A percentile compares a stretch with the other conserved stretches of the same genome.
These are phyloP conservation scores for Micrasema longulum DNA, from an alignment of 1,140 invertebrate genomes.

Conservation along the genomic window DNA sequence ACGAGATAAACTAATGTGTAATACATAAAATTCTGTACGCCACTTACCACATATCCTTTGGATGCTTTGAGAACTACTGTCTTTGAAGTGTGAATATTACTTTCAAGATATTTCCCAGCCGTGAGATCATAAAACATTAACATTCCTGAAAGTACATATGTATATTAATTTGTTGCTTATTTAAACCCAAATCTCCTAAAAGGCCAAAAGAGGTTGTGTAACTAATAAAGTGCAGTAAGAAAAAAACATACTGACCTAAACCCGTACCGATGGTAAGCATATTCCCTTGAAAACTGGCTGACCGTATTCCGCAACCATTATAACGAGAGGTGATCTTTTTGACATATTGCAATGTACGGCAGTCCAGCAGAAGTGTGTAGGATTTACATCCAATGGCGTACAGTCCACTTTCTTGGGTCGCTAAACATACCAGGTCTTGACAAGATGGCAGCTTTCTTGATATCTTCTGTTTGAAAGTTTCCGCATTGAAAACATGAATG, in stretches of 20 bases:
- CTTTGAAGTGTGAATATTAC: constrained; percentile 86
- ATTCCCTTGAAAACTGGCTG: constrained; percentile 89
- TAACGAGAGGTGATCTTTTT: constrained; percentile 80
- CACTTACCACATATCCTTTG: constrained; percentile 90
- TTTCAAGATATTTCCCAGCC: constrained; percentile 92
- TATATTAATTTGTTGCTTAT: too few relatives aligned
- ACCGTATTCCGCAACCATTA: constrained; percentile 88
- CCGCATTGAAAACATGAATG: constrained; percentile 93
- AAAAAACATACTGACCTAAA: constrained; percentile 67
- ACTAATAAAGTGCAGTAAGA: too few relatives aligned
- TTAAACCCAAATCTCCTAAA: too few relatives aligned
- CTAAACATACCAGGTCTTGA: constrained; percentile 94
- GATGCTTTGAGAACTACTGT: constrained; percentile 91
- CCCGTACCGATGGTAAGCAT: constrained; percentile 94
- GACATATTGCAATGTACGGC: constrained; percentile 83
- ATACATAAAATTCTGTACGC: too few relatives aligned
- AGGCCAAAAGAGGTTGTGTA: too few relatives aligned
- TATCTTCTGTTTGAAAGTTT: constrained; percentile 86
- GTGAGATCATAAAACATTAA: constrained; percentile 94
- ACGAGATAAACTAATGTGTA: too few relatives aligned
- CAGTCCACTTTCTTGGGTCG: constrained; percentile 79
- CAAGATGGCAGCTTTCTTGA: constrained; percentile 88
- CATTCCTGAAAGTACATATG: constrained; percentile 68
- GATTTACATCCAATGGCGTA: constrained; percentile 95
- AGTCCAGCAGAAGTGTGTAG: constrained; percentile 90